phyloP scores from a whole-genome alignment of 2,888 invertebrate genomes.

The Thymelicus sylvestris region DNA sequence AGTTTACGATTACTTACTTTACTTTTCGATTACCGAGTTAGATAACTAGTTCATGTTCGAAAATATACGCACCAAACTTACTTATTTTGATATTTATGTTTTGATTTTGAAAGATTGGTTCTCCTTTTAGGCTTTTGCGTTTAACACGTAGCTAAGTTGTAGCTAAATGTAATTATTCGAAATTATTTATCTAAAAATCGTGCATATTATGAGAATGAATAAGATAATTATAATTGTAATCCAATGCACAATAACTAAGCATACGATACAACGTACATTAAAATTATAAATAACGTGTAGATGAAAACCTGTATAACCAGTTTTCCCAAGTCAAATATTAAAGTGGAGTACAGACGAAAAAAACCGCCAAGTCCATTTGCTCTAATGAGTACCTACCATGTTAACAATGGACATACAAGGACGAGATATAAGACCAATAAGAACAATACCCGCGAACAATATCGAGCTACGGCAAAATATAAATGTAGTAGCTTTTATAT shows the following conservation, averaged over 20 bases:
- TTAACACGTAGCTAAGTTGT: not conserved
- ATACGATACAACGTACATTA: not conserved
- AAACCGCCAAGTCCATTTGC: not conserved
- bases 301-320: not conserved
- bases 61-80: too few relatives aligned
- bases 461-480: constrained; percentile 11
- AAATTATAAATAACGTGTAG: not conserved
- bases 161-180: too few relatives aligned
- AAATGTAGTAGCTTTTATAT: constrained; percentile 51
- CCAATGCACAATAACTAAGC: too few relatives aligned
- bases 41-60: too few relatives aligned
- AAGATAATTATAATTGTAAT: not conserved
- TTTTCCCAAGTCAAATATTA: not conserved
- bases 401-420: constrained; percentile 31
- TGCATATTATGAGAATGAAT: not conserved
- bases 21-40: too few relatives aligned
- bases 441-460: constrained; percentile 26
- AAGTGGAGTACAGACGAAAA: not conserved
- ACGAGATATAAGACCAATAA: constrained; percentile 25
- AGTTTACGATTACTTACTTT: too few relatives aligned
- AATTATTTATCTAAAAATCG: too few relatives aligned
- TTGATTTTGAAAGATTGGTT: too few relatives aligned
- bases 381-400: constrained; percentile 29
- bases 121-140: not conserved
- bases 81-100: too few relatives aligned